Percentiles rank a stretch among this genome's conserved stretches.
Evolutionary conservation across 2,888 invertebrate species (phyloP).

Genomic region (Allacma fusca): DNA sequence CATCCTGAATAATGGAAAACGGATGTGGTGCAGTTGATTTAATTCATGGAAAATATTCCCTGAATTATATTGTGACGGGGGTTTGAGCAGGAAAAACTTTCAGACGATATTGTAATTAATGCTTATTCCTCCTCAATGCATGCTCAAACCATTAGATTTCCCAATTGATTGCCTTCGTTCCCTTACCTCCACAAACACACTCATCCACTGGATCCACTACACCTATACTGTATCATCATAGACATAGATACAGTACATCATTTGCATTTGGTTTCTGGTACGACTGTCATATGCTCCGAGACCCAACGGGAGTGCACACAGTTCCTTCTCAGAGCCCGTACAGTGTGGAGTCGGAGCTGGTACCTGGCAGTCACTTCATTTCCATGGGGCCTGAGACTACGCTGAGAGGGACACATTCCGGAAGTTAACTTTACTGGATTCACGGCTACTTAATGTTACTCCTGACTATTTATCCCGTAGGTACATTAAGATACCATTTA

Average conservation of each 20-base stretch:
- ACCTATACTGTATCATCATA: no score
- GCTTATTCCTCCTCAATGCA: slow-evolving; percentile 6
- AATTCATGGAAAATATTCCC: not conserved
- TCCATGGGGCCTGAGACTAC: no score
- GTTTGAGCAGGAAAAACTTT: not conserved
- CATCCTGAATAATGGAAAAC: not conserved
- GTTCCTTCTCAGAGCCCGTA: no score
- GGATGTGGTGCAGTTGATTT: not conserved
- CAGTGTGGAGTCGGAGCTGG: no score
- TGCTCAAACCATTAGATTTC: slow-evolving; percentile 25
- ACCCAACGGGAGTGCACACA: no score
- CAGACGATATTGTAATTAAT: slow-evolving; percentile 26
- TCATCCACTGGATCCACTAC: not conserved
- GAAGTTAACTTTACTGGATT: no score
- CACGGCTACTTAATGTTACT: no score
- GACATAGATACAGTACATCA: not conserved
- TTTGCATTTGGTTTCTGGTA: no score
- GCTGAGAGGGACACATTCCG: no score
- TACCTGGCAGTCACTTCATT: not conserved
- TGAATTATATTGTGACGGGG: not conserved
- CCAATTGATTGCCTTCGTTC: slow-evolving; percentile 5
- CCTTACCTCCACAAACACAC: not conserved
- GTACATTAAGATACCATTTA: no score
- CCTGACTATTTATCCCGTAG: no score
- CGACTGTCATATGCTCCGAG: no score